phyloP scores from a whole-genome alignment of 2,888 invertebrate genomes.

The Carabus problematicus region DNA sequence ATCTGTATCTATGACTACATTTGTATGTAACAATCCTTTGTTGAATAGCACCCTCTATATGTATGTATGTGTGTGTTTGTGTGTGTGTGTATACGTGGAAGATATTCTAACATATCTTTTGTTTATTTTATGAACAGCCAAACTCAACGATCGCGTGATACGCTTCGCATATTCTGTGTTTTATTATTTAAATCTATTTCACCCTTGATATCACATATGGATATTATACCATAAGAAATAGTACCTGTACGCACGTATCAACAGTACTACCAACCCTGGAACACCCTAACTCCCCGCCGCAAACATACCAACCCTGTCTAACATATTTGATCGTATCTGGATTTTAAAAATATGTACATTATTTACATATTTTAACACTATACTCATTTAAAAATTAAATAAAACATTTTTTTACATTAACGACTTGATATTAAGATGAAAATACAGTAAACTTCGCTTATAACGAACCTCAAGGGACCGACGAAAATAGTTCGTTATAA shows the following conservation, averaged over 20 bases:
- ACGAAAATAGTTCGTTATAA: no score
- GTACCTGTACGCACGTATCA: constrained; percentile 19
- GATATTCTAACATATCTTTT: background rate
- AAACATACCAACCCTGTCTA: constrained; percentile 4
- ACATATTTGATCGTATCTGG: constrained; percentile 2
- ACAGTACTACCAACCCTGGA: no score
- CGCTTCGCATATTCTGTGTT: constrained; percentile 7
- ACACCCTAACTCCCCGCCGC: background rate
- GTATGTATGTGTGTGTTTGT: no score
- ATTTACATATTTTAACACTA: background rate
- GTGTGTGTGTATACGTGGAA: background rate
- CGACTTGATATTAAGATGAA: no score
- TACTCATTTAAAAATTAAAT: no score
- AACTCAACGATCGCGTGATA: constrained; percentile 30
- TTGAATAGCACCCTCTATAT: no score
- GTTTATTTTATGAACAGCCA: constrained; percentile 5
- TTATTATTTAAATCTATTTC: constrained; percentile 38
- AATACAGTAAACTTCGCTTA: no score
- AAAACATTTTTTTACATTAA: no score
- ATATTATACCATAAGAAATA: constrained; percentile 35
- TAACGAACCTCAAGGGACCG: no score
- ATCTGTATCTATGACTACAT: no score
- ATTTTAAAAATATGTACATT: background rate
- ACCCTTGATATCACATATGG: constrained; percentile 29
- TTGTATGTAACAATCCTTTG: no score